Conservation (phyloP, 2,888 invertebrate species). For the Tipula confusa region DNA sequence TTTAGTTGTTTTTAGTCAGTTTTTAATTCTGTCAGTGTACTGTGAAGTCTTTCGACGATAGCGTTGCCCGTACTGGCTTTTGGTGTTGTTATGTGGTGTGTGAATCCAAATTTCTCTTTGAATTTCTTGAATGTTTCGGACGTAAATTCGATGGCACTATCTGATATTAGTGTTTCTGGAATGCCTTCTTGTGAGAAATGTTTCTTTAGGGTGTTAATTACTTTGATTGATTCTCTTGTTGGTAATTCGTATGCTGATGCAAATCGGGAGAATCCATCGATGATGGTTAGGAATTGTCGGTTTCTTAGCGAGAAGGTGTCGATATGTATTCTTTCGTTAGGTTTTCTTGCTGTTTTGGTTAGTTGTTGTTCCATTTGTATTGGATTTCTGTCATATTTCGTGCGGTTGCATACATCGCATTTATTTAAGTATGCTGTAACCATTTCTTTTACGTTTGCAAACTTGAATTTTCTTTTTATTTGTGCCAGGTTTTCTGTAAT, state of each 20-base stretch:
- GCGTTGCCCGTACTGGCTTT: not conserved
- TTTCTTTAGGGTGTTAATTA: not conserved
- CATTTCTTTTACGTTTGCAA: not conserved
- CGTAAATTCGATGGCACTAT: not conserved
- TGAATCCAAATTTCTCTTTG: not conserved
- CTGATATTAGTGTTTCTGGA: not conserved
- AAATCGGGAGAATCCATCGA: not conserved
- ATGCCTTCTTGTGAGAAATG: not conserved
- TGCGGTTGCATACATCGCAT: not conserved
- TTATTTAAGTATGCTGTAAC: not conserved
- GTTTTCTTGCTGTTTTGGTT: not conserved
- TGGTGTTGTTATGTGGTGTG: not conserved
- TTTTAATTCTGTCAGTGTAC: not conserved
- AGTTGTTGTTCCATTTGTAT: not conserved
- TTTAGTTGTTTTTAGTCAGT: not conserved
- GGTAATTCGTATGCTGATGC: not conserved
- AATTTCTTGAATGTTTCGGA: not conserved
- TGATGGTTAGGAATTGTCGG: not conserved
- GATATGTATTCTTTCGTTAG: not conserved
- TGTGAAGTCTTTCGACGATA: not conserved
- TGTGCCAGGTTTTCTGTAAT: not conserved
- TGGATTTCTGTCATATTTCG: too few relatives aligned
- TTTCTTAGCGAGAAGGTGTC: not conserved
- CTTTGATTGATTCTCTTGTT: not conserved
- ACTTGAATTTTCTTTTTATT: not conserved